Evolutionary conservation across 2,113 vertebrate species (phyloP).

Genomic region (Pedionomus torquatus): DNA sequence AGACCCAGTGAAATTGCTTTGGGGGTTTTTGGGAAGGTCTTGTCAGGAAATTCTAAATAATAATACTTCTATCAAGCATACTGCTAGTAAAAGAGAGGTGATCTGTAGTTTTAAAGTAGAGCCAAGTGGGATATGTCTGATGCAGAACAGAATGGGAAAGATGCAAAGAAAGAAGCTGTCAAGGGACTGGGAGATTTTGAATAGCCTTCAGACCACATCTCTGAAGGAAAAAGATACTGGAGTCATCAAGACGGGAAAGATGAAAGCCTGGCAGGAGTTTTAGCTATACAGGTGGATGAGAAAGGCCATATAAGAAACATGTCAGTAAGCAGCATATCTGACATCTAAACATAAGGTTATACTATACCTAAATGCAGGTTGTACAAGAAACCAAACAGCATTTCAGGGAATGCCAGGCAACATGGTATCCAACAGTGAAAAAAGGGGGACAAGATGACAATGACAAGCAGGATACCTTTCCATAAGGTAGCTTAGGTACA

Average conservation of each 20-base stretch:
- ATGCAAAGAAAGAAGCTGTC: neutral
- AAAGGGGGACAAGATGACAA: neutral
- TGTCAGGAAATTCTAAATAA: neutral
- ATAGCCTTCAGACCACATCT: neutral
- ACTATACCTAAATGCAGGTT: neutral
- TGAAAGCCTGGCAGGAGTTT: neutral
- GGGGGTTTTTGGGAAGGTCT: neutral
- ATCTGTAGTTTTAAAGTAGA: neutral
- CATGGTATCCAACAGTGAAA: neutral
- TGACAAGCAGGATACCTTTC: neutral
- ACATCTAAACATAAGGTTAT: neutral
- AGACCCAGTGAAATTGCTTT: neutral
- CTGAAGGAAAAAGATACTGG: neutral
- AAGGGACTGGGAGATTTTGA: neutral
- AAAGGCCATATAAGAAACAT: neutral
- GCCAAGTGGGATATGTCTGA: neutral
- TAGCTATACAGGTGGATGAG: neutral
- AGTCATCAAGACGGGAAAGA: neutral
- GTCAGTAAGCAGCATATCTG: rapidly evolving
- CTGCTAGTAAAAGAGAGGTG: neutral
- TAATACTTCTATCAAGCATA: neutral
- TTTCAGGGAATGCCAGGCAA: neutral
- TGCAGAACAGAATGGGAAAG: neutral
- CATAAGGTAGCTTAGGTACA: neutral
- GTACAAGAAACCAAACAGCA: neutral